Conservation (phyloP, 2,888 invertebrate species). For the Hypolimnas misippus region DNA sequence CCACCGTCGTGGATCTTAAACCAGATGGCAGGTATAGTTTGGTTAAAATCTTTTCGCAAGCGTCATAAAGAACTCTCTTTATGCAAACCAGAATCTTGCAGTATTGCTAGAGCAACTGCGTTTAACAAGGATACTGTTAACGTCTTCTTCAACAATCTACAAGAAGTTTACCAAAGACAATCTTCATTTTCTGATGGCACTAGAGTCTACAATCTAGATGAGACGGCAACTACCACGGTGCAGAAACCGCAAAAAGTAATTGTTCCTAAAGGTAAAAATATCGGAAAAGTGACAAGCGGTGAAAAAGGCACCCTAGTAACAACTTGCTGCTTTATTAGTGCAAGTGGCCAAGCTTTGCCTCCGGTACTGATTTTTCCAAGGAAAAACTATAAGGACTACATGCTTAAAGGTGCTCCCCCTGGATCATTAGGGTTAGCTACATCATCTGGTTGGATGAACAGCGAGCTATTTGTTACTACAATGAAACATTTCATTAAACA, state of each 20-base stretch:
- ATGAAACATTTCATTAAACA: constrained; percentile 58
- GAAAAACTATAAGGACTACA: constrained; percentile 7
- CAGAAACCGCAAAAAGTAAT: constrained; percentile 10
- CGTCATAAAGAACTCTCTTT: background rate
- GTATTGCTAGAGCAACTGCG: background rate
- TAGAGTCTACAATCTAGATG: constrained; percentile 4
- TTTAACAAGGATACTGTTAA: background rate
- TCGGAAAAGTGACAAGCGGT: constrained; percentile 2
- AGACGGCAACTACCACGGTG: constrained; percentile 7
- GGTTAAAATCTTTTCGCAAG: constrained; percentile 2
- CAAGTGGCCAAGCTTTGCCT: constrained; percentile 4
- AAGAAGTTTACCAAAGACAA: constrained; percentile 8
- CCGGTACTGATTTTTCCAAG: constrained; percentile 6
- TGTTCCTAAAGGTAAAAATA: constrained; percentile 3
- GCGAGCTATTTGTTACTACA: constrained; percentile 52
- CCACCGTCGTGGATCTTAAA: background rate
- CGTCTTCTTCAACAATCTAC: background rate
- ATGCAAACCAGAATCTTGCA: constrained; percentile 1
- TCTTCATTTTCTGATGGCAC: constrained; percentile 9
- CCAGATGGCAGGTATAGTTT: background rate
- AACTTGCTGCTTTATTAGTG: constrained; percentile 4
- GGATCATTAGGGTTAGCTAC: constrained; percentile 54
- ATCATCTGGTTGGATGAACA: constrained; percentile 58
- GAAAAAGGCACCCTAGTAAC: constrained; percentile 2
- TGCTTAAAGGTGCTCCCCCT: constrained; percentile 40